Conservation (phyloP, 2,797 vertebrate genomes). For the Microctenopoma lineatum region DNA sequence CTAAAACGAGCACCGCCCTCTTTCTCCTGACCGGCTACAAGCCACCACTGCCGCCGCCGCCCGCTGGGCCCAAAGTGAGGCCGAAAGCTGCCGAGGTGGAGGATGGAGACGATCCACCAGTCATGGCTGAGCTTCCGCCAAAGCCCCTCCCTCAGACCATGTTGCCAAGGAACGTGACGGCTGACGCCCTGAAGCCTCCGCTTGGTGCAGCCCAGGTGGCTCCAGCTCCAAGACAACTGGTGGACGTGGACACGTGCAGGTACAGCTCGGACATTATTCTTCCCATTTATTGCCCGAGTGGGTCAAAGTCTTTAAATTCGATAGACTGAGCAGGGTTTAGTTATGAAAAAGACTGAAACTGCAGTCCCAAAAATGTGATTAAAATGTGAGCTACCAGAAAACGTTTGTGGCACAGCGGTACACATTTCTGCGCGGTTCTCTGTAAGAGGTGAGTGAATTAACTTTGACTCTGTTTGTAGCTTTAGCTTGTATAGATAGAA, state of each 20-base stretch:
- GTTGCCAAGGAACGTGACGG: slow-evolving; percentile 82
- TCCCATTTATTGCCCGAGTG: too few species aligned
- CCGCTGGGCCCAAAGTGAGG: slow-evolving; percentile 62
- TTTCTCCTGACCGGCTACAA: slow-evolving; percentile 73
- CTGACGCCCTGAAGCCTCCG: slow-evolving; percentile 80
- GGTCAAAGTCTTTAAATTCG: not conserved
- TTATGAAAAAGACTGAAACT: too few species aligned
- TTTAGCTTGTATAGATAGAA: too few species aligned
- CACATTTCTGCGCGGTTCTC: too few species aligned
- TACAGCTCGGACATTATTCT: slow-evolving; percentile 14
- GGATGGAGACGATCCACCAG: slow-evolving; percentile 47
- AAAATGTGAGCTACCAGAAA: too few species aligned
- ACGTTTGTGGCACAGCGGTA: too few species aligned
- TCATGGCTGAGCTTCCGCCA: slow-evolving; percentile 72
- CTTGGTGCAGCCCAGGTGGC: slow-evolving; percentile 81
- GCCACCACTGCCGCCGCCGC: slow-evolving; percentile 51
- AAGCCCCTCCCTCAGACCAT: slow-evolving; percentile 87
- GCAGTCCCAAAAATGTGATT: too few species aligned
- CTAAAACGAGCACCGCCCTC: slow-evolving; percentile 52
- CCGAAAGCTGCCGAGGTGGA: slow-evolving; percentile 74
- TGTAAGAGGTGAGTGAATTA: too few species aligned
- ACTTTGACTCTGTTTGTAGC: too few species aligned
- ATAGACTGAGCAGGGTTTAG: not conserved
- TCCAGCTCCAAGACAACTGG: slow-evolving; percentile 78
- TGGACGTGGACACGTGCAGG: slow-evolving; percentile 88